Evolutionary conservation across 1,140 invertebrate species (phyloP), one percentile per base, ranked within the genome.

Genomic region (Drosophila ambigua): DNA sequence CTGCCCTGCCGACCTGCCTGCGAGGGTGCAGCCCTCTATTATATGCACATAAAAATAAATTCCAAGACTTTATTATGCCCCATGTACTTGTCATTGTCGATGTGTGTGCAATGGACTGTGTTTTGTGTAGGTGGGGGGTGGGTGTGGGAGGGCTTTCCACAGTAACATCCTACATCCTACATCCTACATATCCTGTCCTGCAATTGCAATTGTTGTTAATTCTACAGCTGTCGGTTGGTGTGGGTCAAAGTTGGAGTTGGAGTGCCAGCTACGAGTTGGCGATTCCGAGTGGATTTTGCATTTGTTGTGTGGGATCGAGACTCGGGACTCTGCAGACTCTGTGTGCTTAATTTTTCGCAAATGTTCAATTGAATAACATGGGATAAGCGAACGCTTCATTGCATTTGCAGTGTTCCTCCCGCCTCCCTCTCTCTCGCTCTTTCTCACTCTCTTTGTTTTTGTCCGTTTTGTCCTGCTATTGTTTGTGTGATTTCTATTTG

Each of bases 31-130:
- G 66, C 61, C 83, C 83, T 83, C 84, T 50, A 88, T 88, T 89
- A 88, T 88, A 79, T 79, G 83, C 72, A 77, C 83, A 88, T 88
- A 88, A 88, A 88, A 88, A 89, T 88, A 88, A 88, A 88, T 89
- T 88, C 79, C 75, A 83, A 89, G 83, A 88, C 79, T 88, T 87
- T 87, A 87, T 87, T 87, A 88, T 88, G 75, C 75, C 83, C 83
- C 84, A 87, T 88, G 83, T 87, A 77, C 82, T 88, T 87, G 82
- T 77, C 74, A 71, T 74, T 78, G 64, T 71, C 65, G 64, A 79
- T 84, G 67, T 87, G 73, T 85, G 83, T 88, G 75, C 83, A 88
- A 88, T 83, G 79, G 83, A 73, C 79, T 83, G 76, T 87, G 64
- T 60, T 57, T 57, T 53, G 65, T n/a, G n/a, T n/a, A n/a, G n/a